These are phyloP conservation scores for Micoletzkya japonica DNA, from an alignment of 2,888 invertebrate species.

Conservation along the genomic window DNA sequence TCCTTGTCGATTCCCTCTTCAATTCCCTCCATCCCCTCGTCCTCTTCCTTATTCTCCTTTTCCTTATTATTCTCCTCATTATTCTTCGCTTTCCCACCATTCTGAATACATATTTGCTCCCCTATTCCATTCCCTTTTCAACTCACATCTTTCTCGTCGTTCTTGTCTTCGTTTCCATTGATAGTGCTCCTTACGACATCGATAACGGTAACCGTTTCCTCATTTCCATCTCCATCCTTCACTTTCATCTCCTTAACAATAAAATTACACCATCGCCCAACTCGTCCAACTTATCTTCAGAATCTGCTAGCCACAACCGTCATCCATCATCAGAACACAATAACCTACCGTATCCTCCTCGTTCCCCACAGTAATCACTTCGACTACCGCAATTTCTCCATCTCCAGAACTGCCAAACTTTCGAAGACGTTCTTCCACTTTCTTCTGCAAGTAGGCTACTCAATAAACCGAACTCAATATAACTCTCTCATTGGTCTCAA, in stretches of 20 bases:
- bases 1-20: conserved; percentile 3
- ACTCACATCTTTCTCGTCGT: background rate
- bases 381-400: too few species aligned
- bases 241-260: background rate
- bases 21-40: background rate
- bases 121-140: background rate
- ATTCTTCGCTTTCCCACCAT: background rate
- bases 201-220: background rate
- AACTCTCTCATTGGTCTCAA: too few species aligned
- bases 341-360: too few species aligned
- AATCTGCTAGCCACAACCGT: too few species aligned
- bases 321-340: too few species aligned
- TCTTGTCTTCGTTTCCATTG: background rate
- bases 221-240: background rate
- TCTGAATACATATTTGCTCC: background rate
- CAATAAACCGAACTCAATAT: too few species aligned
- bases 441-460: too few species aligned
- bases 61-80: background rate
- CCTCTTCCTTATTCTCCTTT: background rate
- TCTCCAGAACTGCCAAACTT: too few species aligned
- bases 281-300: too few species aligned
- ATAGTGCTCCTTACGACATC: background rate
- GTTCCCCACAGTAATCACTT: too few species aligned
- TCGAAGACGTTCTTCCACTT: too few species aligned
- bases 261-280: too few species aligned